Base-by-base conservation (phyloP, 1,140 invertebrate genomes). In the Drosophila punjabiensis region DNA sequence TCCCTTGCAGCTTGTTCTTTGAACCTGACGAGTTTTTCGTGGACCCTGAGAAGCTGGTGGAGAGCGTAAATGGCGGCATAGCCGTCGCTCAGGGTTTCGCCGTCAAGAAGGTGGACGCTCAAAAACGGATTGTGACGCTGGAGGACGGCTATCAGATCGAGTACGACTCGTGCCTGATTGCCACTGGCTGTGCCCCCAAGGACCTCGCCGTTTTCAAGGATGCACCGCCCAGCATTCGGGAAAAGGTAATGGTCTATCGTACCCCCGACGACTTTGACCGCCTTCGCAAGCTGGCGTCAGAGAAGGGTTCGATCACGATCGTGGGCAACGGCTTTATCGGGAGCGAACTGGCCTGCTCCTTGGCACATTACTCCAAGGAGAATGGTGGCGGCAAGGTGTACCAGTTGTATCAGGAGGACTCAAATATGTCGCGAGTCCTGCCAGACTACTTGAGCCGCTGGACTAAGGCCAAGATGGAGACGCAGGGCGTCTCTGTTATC, bases 291-390 rank as follows among this genome's bases (percentile, higher is more conserved):
- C 93, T 93, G 79, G 90, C 96, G 16, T 82, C 94, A 35, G 92
- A 94, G 33, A 94, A 95, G 24, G 96, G 96, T 73, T 95, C 95
- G 20, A 94, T 98, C 59, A 96, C 96, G 24, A 95, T 99, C 79
- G 94, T 99, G 82, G 98, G 98, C 10, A 97, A 98, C 63, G 98
- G 98, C 30, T 98, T 98, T 91, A 94, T 98, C 13, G 98, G 98
- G 13, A 98, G 97, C 88, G 98, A 99, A 94, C 93, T 99, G 37
- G 96, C 98, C 7, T 97, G 96, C 91, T 96, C 97, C 16, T 90
- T 99, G 28, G 96, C 95, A 1, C 95, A 95, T 76, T 95, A 95
- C 94, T 93, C 92, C 53, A 93, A 93, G 58, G 73, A 83, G 30
- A 87, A 89, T 43, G 76, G 66, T 14, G 80, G 84, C 9, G 79